Conservation (phyloP, 2,797 vertebrate species). For the Remorina albescens region DNA sequence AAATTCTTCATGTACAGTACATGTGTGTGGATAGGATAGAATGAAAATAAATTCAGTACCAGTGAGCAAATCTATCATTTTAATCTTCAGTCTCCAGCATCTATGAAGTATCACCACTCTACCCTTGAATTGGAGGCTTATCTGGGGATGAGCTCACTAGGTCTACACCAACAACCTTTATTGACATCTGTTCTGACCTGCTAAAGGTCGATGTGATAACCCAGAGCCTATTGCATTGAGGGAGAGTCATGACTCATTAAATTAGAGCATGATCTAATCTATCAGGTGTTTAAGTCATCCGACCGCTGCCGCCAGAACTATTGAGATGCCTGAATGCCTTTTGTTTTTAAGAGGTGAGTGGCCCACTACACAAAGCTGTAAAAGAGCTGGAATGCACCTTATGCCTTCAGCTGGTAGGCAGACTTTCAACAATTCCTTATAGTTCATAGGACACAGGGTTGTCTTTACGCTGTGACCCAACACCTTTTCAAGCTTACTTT, state of each 20-base stretch:
- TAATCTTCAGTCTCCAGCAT: neutral
- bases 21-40: conserved; percentile 13
- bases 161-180: conserved; percentile 1
- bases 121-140: neutral
- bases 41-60: conserved; percentile 2
- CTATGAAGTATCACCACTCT: conserved; percentile 2
- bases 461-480: conserved; percentile 30
- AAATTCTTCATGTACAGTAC: conserved; percentile 17
- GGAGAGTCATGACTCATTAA: conserved; percentile 55
- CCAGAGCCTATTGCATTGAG: neutral
- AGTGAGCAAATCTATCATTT: conserved; percentile 17
- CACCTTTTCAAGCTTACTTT: conserved; percentile 16
- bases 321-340: conserved; percentile 17
- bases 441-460: conserved; percentile 41
- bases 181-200: conserved; percentile 35
- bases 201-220: conserved; percentile 40
- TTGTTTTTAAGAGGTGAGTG: conserved; percentile 7
- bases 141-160: neutral
- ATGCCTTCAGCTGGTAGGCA: conserved; percentile 22
- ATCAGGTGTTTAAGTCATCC: conserved; percentile 42
- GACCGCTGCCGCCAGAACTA: conserved; percentile 19
- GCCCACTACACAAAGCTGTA: conserved; percentile 20
- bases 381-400: conserved; percentile 34
- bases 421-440: conserved; percentile 37
- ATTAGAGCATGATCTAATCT: conserved; percentile 44